Percentiles rank a stretch among this genome's conserved stretches.
These are phyloP conservation scores for Hypomecis atomaria DNA, from an alignment of 2,888 invertebrate species.

Conservation along the genomic window DNA sequence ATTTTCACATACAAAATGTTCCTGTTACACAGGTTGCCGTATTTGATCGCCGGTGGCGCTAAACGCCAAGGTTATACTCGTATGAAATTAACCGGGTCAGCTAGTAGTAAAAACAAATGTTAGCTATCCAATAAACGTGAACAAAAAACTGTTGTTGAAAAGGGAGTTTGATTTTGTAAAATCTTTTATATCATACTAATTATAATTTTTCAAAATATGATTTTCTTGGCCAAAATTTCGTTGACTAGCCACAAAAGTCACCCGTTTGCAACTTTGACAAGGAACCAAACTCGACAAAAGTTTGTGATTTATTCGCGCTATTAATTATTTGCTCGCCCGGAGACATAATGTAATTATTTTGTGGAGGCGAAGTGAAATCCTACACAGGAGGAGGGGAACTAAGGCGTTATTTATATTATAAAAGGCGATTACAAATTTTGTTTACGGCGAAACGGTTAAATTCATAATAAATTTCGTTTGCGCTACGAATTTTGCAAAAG, in stretches of 20 bases:
- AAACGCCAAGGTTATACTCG: too few relatives aligned
- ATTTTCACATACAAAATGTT: too few relatives aligned
- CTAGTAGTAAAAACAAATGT: too few relatives aligned
- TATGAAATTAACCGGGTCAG: too few relatives aligned
- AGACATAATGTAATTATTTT: constrained; percentile 71
- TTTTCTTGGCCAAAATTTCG: background rate
- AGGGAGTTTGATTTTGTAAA: too few relatives aligned
- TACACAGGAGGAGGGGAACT: constrained; percentile 32
- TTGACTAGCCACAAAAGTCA: constrained; percentile 2
- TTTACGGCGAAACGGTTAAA: constrained; percentile 29
- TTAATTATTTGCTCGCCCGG: constrained; percentile 70
- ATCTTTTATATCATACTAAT: too few relatives aligned
- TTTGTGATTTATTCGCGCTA: constrained; percentile 70
- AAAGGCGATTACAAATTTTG: constrained; percentile 37
- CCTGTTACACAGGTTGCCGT: too few relatives aligned
- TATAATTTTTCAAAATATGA: too few relatives aligned
- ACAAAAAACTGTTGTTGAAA: too few relatives aligned
- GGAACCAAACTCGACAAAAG: constrained; percentile 67
- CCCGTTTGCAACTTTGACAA: constrained; percentile 28
- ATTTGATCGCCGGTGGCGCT: too few relatives aligned
- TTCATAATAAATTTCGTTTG: constrained; percentile 25
- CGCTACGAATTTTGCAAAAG: constrained; percentile 15
- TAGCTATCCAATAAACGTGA: too few relatives aligned
- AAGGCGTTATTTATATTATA: constrained; percentile 38
- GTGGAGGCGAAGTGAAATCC: constrained; percentile 63